phyloP scores from a whole-genome alignment of 2,888 invertebrate species.

The Linnaemya tessellans region DNA sequence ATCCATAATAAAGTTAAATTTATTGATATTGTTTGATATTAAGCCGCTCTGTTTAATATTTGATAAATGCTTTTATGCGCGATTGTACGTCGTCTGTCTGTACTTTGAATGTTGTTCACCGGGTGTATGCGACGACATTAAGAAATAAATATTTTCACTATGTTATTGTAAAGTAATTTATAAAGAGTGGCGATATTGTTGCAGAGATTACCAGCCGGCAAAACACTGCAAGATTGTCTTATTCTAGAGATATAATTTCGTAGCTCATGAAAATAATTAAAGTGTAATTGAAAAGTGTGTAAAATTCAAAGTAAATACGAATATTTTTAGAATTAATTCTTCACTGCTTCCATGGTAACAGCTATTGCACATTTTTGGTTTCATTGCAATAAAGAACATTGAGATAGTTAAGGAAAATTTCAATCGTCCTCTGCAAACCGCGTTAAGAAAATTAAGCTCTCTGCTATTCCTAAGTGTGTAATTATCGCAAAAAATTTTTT shows the following conservation, averaged over 20 bases:
- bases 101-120: slow-evolving; percentile 18
- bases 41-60: slow-evolving; percentile 56
- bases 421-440: no score
- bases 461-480: no score
- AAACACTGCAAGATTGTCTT: neutral
- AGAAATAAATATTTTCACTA: neutral
- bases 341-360: no score
- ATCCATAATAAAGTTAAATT: slow-evolving; percentile 61
- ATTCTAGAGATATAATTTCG: neutral
- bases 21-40: slow-evolving; percentile 66
- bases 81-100: neutral
- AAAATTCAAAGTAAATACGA: no score
- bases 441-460: no score
- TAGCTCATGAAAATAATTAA: no score
- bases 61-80: slow-evolving; percentile 55
- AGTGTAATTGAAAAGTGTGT: no score
- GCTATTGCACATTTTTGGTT: no score
- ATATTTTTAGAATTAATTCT: no score
- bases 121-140: slow-evolving; percentile 4
- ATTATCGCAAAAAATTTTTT: no score
- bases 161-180: neutral
- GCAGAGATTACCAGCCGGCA: neutral
- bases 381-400: no score
- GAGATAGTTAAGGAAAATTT: no score
- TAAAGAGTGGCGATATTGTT: neutral